A percentile compares a stretch with the other conserved stretches of the same genome.
These are phyloP conservation scores for Nothoprocta perdicaria DNA, from an alignment of 2,113 vertebrate species.

Conservation along the genomic window DNA sequence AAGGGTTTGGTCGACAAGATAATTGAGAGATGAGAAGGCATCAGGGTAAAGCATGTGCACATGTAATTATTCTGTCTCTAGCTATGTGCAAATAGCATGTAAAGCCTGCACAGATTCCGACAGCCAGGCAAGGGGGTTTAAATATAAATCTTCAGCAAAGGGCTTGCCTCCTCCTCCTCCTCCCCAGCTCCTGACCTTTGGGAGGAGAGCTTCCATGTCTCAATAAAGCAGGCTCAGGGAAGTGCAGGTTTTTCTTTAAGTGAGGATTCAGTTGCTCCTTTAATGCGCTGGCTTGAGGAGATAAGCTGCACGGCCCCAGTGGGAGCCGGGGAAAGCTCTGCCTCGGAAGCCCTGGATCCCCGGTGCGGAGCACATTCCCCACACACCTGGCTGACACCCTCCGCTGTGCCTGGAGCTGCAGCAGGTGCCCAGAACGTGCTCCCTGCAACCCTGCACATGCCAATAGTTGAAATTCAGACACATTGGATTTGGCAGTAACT, in stretches of 20 bases:
- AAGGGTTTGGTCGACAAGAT: slow-evolving; percentile 35
- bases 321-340: accelerated
- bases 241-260: not conserved
- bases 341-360: accelerated
- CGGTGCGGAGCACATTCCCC: not conserved
- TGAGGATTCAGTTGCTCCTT: not conserved
- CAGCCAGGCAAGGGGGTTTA: not conserved
- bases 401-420: not conserved
- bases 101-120: not conserved
- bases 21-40: slow-evolving; percentile 31
- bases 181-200: not conserved
- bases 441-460: not conserved
- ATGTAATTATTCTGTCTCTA: slow-evolving; percentile 5
- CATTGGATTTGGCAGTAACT: not conserved
- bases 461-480: not conserved
- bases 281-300: not conserved
- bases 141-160: not conserved
- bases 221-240: not conserved
- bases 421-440: accelerated
- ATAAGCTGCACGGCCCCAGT: not conserved
- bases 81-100: slow-evolving; percentile 43
- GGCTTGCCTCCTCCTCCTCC: not conserved
- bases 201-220: not conserved
- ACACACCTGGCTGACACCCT: not conserved
- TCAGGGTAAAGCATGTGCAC: slow-evolving; percentile 33